Base-by-base conservation (phyloP, 2,113 vertebrate genomes). In the Pangasianodon hypophthalmus region DNA sequence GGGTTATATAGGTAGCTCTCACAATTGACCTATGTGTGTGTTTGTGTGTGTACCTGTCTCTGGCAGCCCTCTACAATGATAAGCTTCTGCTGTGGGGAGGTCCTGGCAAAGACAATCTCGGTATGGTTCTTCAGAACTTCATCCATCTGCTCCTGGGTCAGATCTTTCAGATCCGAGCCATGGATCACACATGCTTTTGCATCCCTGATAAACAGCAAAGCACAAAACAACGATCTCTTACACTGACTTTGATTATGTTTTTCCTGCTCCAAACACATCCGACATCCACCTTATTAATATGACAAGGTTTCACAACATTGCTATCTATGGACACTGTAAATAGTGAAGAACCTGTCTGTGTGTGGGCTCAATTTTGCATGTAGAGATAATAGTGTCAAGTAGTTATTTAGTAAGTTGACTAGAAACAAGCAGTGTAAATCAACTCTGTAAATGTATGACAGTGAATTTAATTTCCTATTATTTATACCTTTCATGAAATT, bases 41-140 rank as follows among this genome's bases (percentile, higher is more conserved):
- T 88, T n/a, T 79, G 67, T 60, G 80, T 18, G 29, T 0, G 64
- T 32, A 95, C 95, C 95, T 94, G 95, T 93, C 95, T 92, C 93
- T 96, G 95, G 90, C 95, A 97, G 56, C 93, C 96, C 80, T 96
- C 96, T 71, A 97, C 97, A 0, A 98, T 98, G 92, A 98, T 97
- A 71, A 98, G 96, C 73, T 98, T 98, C 95, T 98, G 97, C 91
- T 98, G 97, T 3, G 97, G 97, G 41, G 97, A 98, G 2, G 97
- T 98, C 75, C 98, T 96, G 62, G 98, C 98, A 6, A 99, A 96
- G 82, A 96, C 95, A 0, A 98, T 97, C 94, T 97, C 97, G 0
- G 97, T 97, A 95, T 97, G 97, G 93, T 97, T 97, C 94, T 94
- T 96, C 91, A 97, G 93, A 90, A 97, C 95, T 52, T 97, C 97